phyloP scores from a whole-genome alignment of 2,113 vertebrate genomes.

The Toxotes jaculatrix region DNA sequence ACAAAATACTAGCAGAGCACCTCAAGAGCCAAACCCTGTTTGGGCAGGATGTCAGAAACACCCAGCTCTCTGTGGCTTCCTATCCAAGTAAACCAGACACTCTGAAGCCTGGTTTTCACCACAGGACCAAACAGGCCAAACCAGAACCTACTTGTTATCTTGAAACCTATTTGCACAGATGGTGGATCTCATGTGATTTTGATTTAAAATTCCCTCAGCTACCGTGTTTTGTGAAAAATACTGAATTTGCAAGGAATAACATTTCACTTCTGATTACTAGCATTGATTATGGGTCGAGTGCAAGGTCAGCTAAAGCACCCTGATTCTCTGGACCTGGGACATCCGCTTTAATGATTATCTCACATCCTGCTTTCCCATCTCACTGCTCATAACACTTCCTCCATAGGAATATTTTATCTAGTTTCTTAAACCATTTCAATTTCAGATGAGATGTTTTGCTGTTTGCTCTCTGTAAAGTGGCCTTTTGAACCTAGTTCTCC shows the following conservation, averaged over 20 bases:
- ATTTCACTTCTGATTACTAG: neutral
- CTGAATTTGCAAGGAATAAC: neutral
- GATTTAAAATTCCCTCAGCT: slow-evolving; percentile 6
- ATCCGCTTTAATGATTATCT: neutral
- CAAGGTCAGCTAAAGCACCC: neutral
- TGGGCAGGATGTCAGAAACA: slow-evolving; percentile 58
- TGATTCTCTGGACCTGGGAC: neutral
- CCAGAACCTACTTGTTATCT: slow-evolving; percentile 56
- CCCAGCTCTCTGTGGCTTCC: slow-evolving; percentile 35
- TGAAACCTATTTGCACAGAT: slow-evolving; percentile 55
- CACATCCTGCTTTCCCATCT: neutral
- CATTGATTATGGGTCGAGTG: neutral
- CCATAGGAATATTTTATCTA: neutral
- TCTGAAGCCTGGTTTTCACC: slow-evolving; percentile 52
- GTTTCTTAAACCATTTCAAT: neutral
- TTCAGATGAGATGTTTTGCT: neutral
- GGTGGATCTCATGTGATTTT: slow-evolving; percentile 38
- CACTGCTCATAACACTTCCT: neutral
- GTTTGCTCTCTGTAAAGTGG: neutral
- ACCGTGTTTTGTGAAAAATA: neutral
- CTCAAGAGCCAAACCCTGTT: slow-evolving; percentile 49
- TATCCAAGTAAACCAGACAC: slow-evolving; percentile 38
- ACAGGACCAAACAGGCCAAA: slow-evolving; percentile 43
- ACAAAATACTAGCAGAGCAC: slow-evolving; percentile 12
- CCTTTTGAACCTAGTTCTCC: slow-evolving; percentile 2